Evolutionary conservation across 2,888 invertebrate species (phyloP), one percentile per base, ranked within the genome.

Genomic region (Thecocarcelia acutangulata): DNA sequence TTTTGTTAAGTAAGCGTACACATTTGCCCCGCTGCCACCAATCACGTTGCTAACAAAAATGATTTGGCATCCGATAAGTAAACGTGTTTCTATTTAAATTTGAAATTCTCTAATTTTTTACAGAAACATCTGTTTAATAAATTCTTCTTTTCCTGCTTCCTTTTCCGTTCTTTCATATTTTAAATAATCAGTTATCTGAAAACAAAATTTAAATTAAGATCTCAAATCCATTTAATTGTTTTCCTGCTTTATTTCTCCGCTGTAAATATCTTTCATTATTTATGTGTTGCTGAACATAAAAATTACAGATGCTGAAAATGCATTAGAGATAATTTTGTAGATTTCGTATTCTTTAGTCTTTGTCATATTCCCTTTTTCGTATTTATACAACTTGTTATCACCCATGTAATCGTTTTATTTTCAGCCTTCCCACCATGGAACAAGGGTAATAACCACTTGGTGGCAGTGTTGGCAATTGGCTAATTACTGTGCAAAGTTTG

Each of bases 401-500:
- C 37, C 72, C 66, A 21, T 78, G 68, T 73, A 73, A 77, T 81
- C 63, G 63, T 77, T 74, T 77, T 40, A 77, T 63, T 74, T 63
- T 56, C 58, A 68, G 5, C 28, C 58, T 21, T 63, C 24, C 48
- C 68, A 21, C 2, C 37, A 24, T 56, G 40, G 37, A 54, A 56
- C 63, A 63, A 63, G 52, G 42, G 56, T 15, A 73, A 46, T 44
- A 73, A 42, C 48, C 69, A 78, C 74, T 74, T 78, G 74, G 82
- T 75, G 82, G 74, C 58, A 70, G 54, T 70, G 56, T 54, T 83
- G 73, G 75, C 76, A 83, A 84, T 85, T 86, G 88, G 87, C 88
- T 88, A 88, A 88, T 88, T 89, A 88, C 88, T 89, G 88, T 88
- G 85, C 86, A 89, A 86, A 87, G 86, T 87, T 88, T 86, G 86